Evolutionary conservation across 2,888 invertebrate genomes (phyloP), one percentile per base, ranked within the genome.

Genomic region (Hemaris fuciformis): DNA sequence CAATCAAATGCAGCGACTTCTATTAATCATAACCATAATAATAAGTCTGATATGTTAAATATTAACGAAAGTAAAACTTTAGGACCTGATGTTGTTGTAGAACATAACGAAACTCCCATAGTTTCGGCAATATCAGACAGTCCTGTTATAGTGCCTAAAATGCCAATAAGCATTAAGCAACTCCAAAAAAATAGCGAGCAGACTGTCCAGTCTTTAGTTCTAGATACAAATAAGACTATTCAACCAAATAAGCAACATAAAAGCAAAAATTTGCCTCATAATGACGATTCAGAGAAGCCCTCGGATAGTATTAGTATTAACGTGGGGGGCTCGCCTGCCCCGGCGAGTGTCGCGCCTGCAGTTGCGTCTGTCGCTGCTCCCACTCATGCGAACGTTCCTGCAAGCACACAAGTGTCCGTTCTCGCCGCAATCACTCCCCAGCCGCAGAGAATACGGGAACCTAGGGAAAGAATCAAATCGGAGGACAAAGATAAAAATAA

Each of bases 111-210:
- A 75, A 94, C 95, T 27, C 95, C 95, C 48, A 93, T 95, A 68
- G 95, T 95, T 62, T 95, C 95, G 66, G 95, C 95, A 66, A 95
- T 94, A 88, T 94, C 95, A 62, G 95, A 95, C 77, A 94, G 94
- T 73, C 95, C 94, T 75, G 94, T 94, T 82, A 94, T 94, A 81
- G 94, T 94, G 83, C 93, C 93, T 80, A 93, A 93, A 88, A 83
- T 91, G 83, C 87, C 93, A 79, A 76, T 84, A 67, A 88, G 81
- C 77, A 71, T 81, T 77, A 91, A 89, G 78, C 87, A 85, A 78
- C 74, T 77, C 66, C 88, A 85, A 76, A 91, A 89, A 73, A 85
- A 67, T 82, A 81, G 79, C 82, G 91, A 90, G 66, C 87, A 84
- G 74, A 72, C 84, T 83, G 91, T 89, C 66, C 87, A 84, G 73